A percentile compares a stretch with the other conserved stretches of the same genome.
phyloP scores from a whole-genome alignment of 2,888 invertebrate genomes.

The Platycnemis pennipes region DNA sequence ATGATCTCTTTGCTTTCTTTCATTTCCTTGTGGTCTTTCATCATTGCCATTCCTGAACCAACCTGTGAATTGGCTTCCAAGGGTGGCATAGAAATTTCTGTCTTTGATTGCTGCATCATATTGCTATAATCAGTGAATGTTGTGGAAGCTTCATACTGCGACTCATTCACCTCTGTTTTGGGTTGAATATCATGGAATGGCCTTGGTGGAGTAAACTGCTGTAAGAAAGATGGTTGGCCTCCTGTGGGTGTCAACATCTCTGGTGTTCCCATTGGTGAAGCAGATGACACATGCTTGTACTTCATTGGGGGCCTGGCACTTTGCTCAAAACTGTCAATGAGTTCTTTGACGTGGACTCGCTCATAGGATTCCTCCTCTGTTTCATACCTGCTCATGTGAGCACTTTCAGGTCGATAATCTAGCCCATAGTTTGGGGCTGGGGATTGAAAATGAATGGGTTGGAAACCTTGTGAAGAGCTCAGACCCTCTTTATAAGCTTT shows the following conservation, averaged over 20 bases:
- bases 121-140: neutral
- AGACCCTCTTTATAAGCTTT: slow-evolving; percentile 66
- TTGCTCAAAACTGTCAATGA: slow-evolving; percentile 84
- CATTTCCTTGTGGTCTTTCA: slow-evolving; percentile 31
- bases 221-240: slow-evolving; percentile 20
- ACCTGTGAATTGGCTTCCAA: neutral
- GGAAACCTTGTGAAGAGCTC: neutral
- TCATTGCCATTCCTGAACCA: neutral
- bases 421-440: neutral
- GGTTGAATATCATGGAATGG: neutral
- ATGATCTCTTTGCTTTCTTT: slow-evolving; percentile 13
- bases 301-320: slow-evolving; percentile 82
- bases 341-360: slow-evolving; percentile 76
- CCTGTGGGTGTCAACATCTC: slow-evolving; percentile 5
- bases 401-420: neutral
- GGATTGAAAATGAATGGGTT: slow-evolving; percentile 30
- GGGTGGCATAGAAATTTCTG: neutral
- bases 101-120: neutral
- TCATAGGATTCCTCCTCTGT: slow-evolving; percentile 41
- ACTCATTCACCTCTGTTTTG: neutral
- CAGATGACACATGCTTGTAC: slow-evolving; percentile 79
- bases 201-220: neutral
- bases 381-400: slow-evolving; percentile 20
- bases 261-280: slow-evolving; percentile 33
- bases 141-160: neutral